These are phyloP conservation scores for Oncopeltus fasciatus DNA, from an alignment of 1,140 invertebrate genomes.

Conservation along the genomic window DNA sequence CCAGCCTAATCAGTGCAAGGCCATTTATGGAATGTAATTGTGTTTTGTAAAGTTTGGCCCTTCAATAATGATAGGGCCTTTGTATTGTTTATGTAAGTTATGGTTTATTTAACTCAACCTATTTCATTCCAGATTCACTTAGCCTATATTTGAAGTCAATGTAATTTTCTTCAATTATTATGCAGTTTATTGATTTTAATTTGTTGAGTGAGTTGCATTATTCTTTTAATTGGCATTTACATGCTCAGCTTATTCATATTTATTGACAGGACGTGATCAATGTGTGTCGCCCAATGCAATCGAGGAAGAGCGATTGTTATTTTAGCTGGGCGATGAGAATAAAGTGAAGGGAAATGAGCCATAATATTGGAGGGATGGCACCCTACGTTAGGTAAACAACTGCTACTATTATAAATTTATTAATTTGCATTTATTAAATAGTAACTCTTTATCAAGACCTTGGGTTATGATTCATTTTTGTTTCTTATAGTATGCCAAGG, in stretches of 20 bases:
- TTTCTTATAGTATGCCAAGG: constrained; percentile 27
- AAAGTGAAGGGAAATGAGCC: constrained; percentile 25
- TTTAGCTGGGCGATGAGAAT: constrained; percentile 20
- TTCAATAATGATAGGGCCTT: constrained; percentile 12
- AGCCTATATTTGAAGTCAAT: background rate
- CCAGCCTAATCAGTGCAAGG: constrained; percentile 12
- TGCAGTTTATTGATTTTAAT: background rate
- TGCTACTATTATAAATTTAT: too few species aligned
- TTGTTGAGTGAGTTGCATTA: background rate
- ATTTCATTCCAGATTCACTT: background rate
- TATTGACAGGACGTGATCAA: constrained; percentile 6
- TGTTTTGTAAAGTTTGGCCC: background rate
- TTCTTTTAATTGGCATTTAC: background rate
- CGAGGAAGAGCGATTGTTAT: constrained; percentile 14
- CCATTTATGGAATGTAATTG: constrained; percentile 17
- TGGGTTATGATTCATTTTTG: too few species aligned
- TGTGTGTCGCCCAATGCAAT: constrained; percentile 11
- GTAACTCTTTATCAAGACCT: background rate
- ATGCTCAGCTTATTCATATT: background rate
- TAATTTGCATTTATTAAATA: too few species aligned
- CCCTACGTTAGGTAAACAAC: constrained; percentile 29
- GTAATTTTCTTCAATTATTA: background rate
- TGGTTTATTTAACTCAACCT: background rate
- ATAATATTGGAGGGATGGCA: constrained; percentile 37
- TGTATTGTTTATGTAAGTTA: constrained; percentile 13